Percentiles rank a stretch among this genome's conserved stretches.
phyloP scores from a whole-genome alignment of 1,140 invertebrate species.

The Diabrotica virgifera region DNA sequence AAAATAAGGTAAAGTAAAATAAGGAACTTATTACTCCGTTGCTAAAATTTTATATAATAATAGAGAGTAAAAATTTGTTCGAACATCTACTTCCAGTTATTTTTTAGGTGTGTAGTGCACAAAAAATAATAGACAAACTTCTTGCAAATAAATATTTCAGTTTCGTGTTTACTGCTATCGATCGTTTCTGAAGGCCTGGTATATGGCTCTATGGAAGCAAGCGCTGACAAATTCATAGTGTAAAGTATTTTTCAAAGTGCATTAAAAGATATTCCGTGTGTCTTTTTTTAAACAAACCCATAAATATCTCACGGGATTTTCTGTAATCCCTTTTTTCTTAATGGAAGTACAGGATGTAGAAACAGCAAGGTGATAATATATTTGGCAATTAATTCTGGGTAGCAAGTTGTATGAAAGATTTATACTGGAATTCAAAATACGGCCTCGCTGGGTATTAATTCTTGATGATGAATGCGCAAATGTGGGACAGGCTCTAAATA shows the following conservation, averaged over 20 bases:
- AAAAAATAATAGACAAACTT: no score
- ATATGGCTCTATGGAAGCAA: not conserved
- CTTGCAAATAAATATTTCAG: no score
- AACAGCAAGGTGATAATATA: conserved; percentile 30
- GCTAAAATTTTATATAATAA: no score
- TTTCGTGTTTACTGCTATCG: no score
- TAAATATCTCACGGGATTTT: conserved; percentile 9
- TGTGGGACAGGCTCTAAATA: conserved; percentile 17
- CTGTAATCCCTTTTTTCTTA: conserved; percentile 18
- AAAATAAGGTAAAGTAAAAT: no score
- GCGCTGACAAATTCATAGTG: not conserved
- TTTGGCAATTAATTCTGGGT: conserved; percentile 35
- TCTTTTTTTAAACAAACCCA: conserved; percentile 10
- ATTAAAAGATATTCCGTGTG: not conserved
- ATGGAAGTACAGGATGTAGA: conserved; percentile 22
- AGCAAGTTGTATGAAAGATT: conserved; percentile 28
- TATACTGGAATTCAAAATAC: conserved; percentile 31
- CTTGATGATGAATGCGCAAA: conserved; percentile 32
- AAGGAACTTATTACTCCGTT: no score
- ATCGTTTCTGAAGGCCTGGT: no score
- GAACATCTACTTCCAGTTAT: no score
- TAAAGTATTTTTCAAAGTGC: conserved; percentile 1
- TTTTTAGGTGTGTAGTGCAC: no score
- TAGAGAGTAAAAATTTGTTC: no score
- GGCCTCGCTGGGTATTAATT: conserved; percentile 31